Evolutionary conservation across 2,113 vertebrate genomes (phyloP).

Genomic region (Corythoichthys intestinalis): DNA sequence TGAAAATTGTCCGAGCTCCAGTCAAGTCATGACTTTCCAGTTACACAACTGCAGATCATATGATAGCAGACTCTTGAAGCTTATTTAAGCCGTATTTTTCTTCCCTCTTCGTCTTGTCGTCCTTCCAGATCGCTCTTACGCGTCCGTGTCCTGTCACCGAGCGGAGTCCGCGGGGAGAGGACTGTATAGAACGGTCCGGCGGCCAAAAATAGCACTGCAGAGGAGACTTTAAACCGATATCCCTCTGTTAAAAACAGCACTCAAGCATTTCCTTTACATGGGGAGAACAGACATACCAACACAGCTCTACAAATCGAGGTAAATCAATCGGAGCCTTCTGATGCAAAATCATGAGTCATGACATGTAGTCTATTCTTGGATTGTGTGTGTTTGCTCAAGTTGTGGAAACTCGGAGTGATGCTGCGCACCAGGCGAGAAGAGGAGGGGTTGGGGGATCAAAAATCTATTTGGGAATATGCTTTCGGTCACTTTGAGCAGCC

Average conservation of each 20-base stretch:
- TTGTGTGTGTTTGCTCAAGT: conserved; percentile 50
- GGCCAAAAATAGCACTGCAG: conserved; percentile 66
- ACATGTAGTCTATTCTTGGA: conserved; percentile 63
- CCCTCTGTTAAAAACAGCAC: conserved; percentile 25
- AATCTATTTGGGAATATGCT: conserved; percentile 30
- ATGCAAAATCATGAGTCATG: conserved; percentile 70
- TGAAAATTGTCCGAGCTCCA: conserved; percentile 14
- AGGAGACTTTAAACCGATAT: conserved; percentile 30
- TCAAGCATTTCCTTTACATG: conserved; percentile 4
- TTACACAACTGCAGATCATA: conserved; percentile 34
- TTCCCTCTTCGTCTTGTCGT: conserved; percentile 15
- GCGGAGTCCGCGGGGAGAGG: conserved; percentile 49
- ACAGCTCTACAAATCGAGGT: conserved; percentile 19
- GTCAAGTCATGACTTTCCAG: conserved; percentile 20
- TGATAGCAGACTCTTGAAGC: conserved; percentile 17
- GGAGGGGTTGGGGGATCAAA: conserved; percentile 5
- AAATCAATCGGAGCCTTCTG: conserved; percentile 55
- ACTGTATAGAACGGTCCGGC: conserved; percentile 47
- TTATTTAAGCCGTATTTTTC: conserved; percentile 13
- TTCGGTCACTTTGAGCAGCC: conserved; percentile 31
- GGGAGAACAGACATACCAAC: conserved; percentile 11
- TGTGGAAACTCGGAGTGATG: conserved; percentile 57
- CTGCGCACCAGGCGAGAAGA: conserved; percentile 27
- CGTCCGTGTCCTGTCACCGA: conserved; percentile 54
- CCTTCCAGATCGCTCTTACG: conserved; percentile 36